These are phyloP conservation scores for Hydra vulgaris DNA, from an alignment of 30 jellyfish, hydroid and myxozoan species.

Conservation along the genomic window DNA sequence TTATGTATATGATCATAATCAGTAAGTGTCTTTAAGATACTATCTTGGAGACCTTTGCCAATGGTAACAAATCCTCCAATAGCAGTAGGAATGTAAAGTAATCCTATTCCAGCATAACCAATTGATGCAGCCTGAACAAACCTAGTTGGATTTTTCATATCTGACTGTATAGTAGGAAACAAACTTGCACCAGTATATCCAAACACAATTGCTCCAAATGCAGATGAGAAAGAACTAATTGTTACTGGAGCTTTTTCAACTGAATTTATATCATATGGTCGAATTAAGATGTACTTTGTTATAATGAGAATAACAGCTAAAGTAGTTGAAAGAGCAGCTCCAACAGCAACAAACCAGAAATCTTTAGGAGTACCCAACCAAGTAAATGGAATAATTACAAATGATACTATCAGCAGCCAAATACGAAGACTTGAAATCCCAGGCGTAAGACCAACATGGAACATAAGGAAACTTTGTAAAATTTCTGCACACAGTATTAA, in stretches of 20 bases:
- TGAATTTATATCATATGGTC: constrained; percentile 17
- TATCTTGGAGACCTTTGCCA: constrained; percentile 20
- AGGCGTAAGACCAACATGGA: constrained; percentile 24
- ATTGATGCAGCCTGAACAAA: constrained; percentile 26
- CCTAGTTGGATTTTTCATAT: constrained; percentile 24
- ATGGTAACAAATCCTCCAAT: constrained; percentile 27
- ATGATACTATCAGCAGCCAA: constrained; percentile 25
- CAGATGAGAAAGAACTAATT: constrained; percentile 22
- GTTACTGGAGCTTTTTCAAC: constrained; percentile 28
- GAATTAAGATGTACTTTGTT: constrained; percentile 16
- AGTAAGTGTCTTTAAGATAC: constrained; percentile 20
- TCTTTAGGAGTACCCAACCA: constrained; percentile 56
- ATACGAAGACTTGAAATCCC: constrained; percentile 12
- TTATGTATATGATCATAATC: constrained; percentile 16
- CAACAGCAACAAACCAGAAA: constrained; percentile 42
- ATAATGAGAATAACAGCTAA: constrained; percentile 19
- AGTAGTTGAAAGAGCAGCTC: constrained; percentile 38
- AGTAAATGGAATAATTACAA: constrained; percentile 30
- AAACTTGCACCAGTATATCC: constrained; percentile 38
- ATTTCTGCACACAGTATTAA: constrained; percentile 24
- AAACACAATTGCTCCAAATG: constrained; percentile 35
- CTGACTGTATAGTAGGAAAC: constrained; percentile 45
- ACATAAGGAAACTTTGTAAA: constrained; percentile 9
- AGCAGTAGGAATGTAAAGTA: constrained; percentile 39
- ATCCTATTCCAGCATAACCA: constrained; percentile 29